Conservation (phyloP, 2,888 invertebrate genomes). For the Amiota mariae region DNA sequence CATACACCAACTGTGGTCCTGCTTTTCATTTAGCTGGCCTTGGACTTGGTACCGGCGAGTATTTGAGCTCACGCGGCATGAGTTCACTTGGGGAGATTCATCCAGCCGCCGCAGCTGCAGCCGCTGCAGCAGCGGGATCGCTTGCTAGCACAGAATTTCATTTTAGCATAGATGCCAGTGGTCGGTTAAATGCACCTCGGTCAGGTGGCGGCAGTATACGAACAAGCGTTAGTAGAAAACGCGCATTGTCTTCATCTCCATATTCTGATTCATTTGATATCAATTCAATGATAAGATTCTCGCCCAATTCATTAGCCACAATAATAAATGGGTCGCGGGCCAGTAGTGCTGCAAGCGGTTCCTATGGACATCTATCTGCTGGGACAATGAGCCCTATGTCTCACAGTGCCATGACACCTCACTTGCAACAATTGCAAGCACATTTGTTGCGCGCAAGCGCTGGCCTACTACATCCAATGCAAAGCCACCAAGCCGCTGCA, state of each 20-base stretch:
- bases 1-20: slow-evolving; percentile 62
- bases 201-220: slow-evolving; percentile 75
- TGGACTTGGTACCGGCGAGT: slow-evolving; percentile 77
- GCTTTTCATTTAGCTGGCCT: slow-evolving; percentile 75
- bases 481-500: slow-evolving; percentile 62
- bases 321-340: slow-evolving; percentile 88
- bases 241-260: slow-evolving; percentile 94
- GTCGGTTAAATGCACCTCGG: slow-evolving; percentile 81
- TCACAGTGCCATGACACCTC: slow-evolving; percentile 75
- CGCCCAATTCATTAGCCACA: slow-evolving; percentile 91
- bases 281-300: slow-evolving; percentile 95
- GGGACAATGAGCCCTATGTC: slow-evolving; percentile 91
- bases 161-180: slow-evolving; percentile 88
- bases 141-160: slow-evolving; percentile 91
- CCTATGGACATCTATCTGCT: slow-evolving; percentile 96
- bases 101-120: slow-evolving; percentile 74
- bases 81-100: slow-evolving; percentile 74
- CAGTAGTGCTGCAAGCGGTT: slow-evolving; percentile 86
- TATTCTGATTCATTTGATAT: slow-evolving; percentile 97
- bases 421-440: slow-evolving; percentile 84
- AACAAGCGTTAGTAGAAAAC: slow-evolving; percentile 84
- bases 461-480: slow-evolving; percentile 70
- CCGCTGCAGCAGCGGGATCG: slow-evolving; percentile 75
- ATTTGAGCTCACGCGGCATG: slow-evolving; percentile 76
- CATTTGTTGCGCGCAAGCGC: slow-evolving; percentile 81